phyloP scores from a whole-genome alignment of 1,140 invertebrate genomes.

The Heliconius hewitsoni region DNA sequence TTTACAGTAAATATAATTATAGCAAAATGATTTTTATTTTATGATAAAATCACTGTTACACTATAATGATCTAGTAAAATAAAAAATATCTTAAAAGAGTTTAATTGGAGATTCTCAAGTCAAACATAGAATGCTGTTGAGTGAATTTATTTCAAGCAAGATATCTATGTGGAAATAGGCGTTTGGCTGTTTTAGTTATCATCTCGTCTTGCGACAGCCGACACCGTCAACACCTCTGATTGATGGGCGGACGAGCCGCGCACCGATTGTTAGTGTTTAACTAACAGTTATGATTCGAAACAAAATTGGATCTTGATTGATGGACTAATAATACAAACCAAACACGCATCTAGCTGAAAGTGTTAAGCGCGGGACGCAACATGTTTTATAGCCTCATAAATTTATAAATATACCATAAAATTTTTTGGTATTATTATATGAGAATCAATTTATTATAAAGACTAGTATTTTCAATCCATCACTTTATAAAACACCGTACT shows the following conservation, averaged over 20 bases:
- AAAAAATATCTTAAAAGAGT: neutral
- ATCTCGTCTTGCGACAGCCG: slow-evolving; percentile 44
- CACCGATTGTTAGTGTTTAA: slow-evolving; percentile 75
- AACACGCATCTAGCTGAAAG: slow-evolving; percentile 53
- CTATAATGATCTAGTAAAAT: neutral
- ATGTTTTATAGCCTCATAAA: slow-evolving; percentile 36
- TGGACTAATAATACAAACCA: slow-evolving; percentile 78
- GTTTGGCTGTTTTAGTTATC: slow-evolving; percentile 21
- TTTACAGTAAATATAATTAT: no score
- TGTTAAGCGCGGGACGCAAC: slow-evolving; percentile 44
- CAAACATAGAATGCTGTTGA: neutral
- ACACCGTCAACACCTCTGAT: slow-evolving; percentile 66
- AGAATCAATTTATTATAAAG: slow-evolving; percentile 21
- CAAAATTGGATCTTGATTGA: slow-evolving; percentile 78
- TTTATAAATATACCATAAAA: slow-evolving; percentile 21
- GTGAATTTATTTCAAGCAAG: neutral
- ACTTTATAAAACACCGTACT: neutral
- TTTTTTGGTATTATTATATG: slow-evolving; percentile 11
- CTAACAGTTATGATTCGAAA: slow-evolving; percentile 75
- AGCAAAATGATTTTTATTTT: neutral
- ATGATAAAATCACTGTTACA: neutral
- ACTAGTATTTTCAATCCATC: neutral
- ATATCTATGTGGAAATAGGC: slow-evolving; percentile 11
- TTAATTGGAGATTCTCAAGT: neutral
- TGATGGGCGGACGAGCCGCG: slow-evolving; percentile 62